Conservation (phyloP, 2,113 vertebrate species). For the Tragelaphus scriptus region DNA sequence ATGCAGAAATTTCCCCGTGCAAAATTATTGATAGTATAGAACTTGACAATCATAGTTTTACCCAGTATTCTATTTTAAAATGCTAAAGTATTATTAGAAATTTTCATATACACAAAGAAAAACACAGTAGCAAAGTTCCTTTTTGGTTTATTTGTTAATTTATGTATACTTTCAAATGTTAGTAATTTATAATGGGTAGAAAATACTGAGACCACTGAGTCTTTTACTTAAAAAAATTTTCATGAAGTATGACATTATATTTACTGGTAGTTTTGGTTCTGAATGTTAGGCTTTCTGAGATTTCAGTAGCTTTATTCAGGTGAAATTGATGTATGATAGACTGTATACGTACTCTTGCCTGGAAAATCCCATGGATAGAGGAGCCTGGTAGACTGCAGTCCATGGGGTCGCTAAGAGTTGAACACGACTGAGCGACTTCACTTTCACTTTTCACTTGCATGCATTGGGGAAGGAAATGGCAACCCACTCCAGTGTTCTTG, state of each 20-base stretch:
- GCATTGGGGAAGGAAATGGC: too few species aligned
- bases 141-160: background rate
- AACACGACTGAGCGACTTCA: too few species aligned
- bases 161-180: background rate
- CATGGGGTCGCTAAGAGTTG: too few species aligned
- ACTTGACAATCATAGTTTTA: background rate
- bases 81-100: background rate
- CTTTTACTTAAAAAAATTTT: conserved; percentile 4
- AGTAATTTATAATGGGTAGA: background rate
- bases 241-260: background rate
- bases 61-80: background rate
- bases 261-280: background rate
- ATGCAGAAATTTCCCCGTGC: background rate
- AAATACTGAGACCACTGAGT: conserved; percentile 15
- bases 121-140: background rate
- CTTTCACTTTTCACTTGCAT: too few species aligned
- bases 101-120: background rate
- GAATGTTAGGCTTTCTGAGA: conserved; percentile 21
- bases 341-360: background rate
- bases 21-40: background rate
- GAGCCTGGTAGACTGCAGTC: too few species aligned
- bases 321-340: background rate
- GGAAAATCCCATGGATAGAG: too few species aligned
- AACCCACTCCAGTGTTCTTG: too few species aligned
- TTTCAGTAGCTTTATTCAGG: background rate